phyloP scores from a whole-genome alignment of 1,140 invertebrate genomes.

The Hylyphantes graminicola region DNA sequence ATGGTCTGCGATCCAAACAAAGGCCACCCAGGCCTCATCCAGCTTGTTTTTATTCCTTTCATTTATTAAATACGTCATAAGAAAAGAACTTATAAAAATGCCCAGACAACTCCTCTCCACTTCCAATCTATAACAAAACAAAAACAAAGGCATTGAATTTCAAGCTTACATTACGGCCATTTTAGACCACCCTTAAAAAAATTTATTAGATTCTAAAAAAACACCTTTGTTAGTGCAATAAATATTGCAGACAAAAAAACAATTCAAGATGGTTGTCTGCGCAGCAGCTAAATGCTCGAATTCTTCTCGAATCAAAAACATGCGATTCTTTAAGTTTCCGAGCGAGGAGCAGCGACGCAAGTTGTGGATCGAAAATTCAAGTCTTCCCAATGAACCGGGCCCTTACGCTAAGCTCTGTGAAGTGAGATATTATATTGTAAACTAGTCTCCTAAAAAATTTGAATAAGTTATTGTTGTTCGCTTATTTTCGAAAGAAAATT shows the following conservation, averaged over 20 bases:
- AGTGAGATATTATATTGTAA: conserved; percentile 25
- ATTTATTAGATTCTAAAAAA: background rate
- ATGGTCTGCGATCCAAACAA: no score
- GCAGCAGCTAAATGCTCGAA: conserved; percentile 51
- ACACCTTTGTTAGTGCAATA: background rate
- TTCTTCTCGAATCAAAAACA: conserved; percentile 49
- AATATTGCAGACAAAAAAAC: background rate
- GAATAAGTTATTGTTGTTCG: no score
- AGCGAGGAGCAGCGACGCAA: conserved; percentile 48
- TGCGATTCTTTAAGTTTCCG: conserved; percentile 55
- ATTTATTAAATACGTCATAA: no score
- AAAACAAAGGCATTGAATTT: background rate
- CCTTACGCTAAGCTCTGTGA: conserved; percentile 50
- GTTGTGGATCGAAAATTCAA: conserved; percentile 43
- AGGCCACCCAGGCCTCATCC: no score
- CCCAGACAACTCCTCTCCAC: no score
- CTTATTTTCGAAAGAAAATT: no score
- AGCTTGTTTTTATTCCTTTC: no score
- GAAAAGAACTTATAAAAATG: no score
- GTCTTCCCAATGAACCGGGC: conserved; percentile 35
- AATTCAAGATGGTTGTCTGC: conserved; percentile 40
- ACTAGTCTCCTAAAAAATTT: no score
- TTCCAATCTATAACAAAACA: no score
- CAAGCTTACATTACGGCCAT: conserved; percentile 1
- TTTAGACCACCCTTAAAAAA: conserved; percentile 6